A percentile compares a stretch with the other conserved stretches of the same genome.
phyloP scores from a whole-genome alignment of 2,113 vertebrate species.

The Nanorana parkeri region DNA sequence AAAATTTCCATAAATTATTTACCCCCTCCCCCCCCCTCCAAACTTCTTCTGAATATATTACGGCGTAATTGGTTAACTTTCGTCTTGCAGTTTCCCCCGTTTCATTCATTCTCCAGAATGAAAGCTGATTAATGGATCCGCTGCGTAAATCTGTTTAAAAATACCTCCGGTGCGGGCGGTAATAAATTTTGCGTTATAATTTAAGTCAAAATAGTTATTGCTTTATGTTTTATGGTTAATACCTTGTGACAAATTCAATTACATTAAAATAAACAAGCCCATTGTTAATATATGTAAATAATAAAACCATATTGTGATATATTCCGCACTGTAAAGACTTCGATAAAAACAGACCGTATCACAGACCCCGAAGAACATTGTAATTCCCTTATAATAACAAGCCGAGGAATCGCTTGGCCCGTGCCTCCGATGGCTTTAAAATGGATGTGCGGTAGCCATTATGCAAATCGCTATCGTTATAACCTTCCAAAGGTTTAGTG shows the following conservation, averaged over 20 bases:
- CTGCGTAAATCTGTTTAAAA: constrained; percentile 36
- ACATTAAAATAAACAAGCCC: constrained; percentile 45
- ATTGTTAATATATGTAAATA: constrained; percentile 56
- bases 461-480: constrained; percentile 39
- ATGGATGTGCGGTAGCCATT: constrained; percentile 31
- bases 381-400: constrained; percentile 42
- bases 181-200: constrained; percentile 40
- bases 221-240: constrained; percentile 53
- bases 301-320: constrained; percentile 27
- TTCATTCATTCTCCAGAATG: constrained; percentile 23
- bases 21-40: not conserved
- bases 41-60: constrained; percentile 41
- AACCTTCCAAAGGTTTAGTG: constrained; percentile 38
- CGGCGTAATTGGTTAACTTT: constrained; percentile 44
- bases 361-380: constrained; percentile 26
- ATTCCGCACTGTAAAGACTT: constrained; percentile 22
- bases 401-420: constrained; percentile 14
- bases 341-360: constrained; percentile 5
- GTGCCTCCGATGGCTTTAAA: constrained; percentile 23
- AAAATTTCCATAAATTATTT: constrained; percentile 43
- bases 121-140: constrained; percentile 45
- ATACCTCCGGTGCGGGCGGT: constrained; percentile 4
- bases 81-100: constrained; percentile 9
- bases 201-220: constrained; percentile 52
- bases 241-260: constrained; percentile 49